phyloP scores from a whole-genome alignment of 1,140 invertebrate genomes.

The Rhynchophorus ferrugineus region DNA sequence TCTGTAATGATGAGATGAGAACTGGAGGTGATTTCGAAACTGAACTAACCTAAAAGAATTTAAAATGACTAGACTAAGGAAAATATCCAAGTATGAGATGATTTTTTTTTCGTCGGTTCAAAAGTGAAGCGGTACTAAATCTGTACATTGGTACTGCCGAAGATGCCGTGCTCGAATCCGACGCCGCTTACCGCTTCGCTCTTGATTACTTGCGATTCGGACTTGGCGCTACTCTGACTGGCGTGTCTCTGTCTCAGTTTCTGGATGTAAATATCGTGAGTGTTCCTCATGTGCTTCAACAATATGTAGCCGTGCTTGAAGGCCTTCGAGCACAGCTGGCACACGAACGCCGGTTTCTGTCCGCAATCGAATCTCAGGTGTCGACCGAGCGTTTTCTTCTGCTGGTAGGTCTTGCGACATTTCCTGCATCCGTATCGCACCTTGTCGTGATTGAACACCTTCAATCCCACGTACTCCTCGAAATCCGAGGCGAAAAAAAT shows the following conservation, averaged over 20 bases:
- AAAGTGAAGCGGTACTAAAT: too few relatives aligned
- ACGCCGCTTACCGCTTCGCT: neutral
- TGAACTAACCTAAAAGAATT: too few relatives aligned
- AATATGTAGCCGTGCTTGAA: slow-evolving; percentile 46
- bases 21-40: too few relatives aligned
- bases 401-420: slow-evolving; percentile 52
- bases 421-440: slow-evolving; percentile 48
- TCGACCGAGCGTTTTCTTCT: slow-evolving; percentile 46
- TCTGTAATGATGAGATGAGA: too few relatives aligned
- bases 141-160: neutral
- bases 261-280: slow-evolving; percentile 33
- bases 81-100: too few relatives aligned
- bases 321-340: slow-evolving; percentile 45
- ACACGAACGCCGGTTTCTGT: slow-evolving; percentile 57
- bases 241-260: slow-evolving; percentile 29
- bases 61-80: too few relatives aligned
- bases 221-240: neutral
- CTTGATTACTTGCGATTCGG: neutral
- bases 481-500: slow-evolving; percentile 29
- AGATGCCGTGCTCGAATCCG: neutral
- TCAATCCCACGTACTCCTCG: slow-evolving; percentile 31
- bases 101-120: too few relatives aligned
- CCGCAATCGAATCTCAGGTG: slow-evolving; percentile 51
- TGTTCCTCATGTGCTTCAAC: slow-evolving; percentile 41
- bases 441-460: slow-evolving; percentile 29